Evolutionary conservation across 2,888 invertebrate genomes (phyloP), one percentile per base, ranked within the genome.

Genomic region (Coenonympha glycerion): DNA sequence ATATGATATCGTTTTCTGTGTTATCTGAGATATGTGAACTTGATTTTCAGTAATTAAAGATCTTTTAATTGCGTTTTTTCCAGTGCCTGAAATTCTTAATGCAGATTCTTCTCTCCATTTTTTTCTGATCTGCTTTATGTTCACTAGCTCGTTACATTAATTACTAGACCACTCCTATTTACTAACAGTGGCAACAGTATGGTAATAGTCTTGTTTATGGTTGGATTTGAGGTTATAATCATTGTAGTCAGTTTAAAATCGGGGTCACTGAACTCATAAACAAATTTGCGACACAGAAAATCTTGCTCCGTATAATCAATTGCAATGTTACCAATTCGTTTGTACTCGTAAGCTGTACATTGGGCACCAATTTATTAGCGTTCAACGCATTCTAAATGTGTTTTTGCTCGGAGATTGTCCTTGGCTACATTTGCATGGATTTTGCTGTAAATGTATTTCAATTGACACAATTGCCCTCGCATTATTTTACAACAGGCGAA

Each of bases 381-480:
- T 37, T 44, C 19, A 18, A 26, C 28, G 45, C 41, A 40, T 33
- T 56, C 21, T 18, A 50, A 56, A 50, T 44, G 15, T 50, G 24
- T 13, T 45, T 53, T 40, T 44, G 49, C 49, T 41, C 42, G 16
- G 41, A 52, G 37, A 59, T 50, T 62, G 75, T 70, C 76, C 75
- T 79, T 75, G 73, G 62, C 57, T 64, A 64, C 63, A 66, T 66
- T 68, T 67, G 62, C 61, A 63, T 58, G 57, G 58, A 62, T 65
- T 65, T 60, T 60, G 63, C 60, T 59, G 61, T 56, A 56, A 59
- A 63, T 63, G 65, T 66, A 67, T 71, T 69, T 67, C 67, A 76
- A 71, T 76, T 65, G 64, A 52, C 56, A 59, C 59, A 62, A 63
- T 62, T 65, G 59, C 48, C 49, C 51, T 54, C 49, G 50, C 55